Evolutionary conservation across 2,888 invertebrate genomes (phyloP).

Genomic region (Polymixis lichenea): DNA sequence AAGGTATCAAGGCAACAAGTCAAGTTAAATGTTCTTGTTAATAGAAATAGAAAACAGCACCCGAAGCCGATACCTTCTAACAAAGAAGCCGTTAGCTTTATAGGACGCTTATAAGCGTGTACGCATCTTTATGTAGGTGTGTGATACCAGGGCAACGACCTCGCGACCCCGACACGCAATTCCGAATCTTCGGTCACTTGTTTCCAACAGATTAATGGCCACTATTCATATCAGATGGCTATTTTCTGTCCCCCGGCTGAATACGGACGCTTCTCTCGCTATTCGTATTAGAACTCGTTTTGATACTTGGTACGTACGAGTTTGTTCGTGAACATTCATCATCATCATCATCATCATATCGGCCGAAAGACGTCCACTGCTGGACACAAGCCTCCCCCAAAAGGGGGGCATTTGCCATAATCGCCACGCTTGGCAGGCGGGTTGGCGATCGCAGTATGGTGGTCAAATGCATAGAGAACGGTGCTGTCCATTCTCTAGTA

Average conservation of each 20-base stretch:
- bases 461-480: no score
- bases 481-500: no score
- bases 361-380: no score
- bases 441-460: no score
- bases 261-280: constrained; percentile 60
- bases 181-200: constrained; percentile 74
- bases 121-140: constrained; percentile 65
- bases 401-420: no score
- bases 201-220: constrained; percentile 76
- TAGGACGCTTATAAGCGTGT: constrained; percentile 60
- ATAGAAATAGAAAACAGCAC: constrained; percentile 64
- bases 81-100: constrained; percentile 69
- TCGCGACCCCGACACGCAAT: constrained; percentile 65
- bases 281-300: constrained; percentile 64
- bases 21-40: constrained; percentile 74
- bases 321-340: constrained; percentile 15
- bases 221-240: constrained; percentile 74
- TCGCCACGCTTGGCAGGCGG: no score
- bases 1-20: constrained; percentile 68
- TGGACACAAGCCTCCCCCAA: no score
- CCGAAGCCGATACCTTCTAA: constrained; percentile 61
- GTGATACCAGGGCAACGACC: constrained; percentile 64
- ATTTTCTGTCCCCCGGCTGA: constrained; percentile 68
- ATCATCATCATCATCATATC: no score
- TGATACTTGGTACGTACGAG: constrained; percentile 19